A percentile compares a stretch with the other conserved stretches of the same genome.
Evolutionary conservation across 2,888 invertebrate species (phyloP).

Genomic region (Glaucopsyche alexis): DNA sequence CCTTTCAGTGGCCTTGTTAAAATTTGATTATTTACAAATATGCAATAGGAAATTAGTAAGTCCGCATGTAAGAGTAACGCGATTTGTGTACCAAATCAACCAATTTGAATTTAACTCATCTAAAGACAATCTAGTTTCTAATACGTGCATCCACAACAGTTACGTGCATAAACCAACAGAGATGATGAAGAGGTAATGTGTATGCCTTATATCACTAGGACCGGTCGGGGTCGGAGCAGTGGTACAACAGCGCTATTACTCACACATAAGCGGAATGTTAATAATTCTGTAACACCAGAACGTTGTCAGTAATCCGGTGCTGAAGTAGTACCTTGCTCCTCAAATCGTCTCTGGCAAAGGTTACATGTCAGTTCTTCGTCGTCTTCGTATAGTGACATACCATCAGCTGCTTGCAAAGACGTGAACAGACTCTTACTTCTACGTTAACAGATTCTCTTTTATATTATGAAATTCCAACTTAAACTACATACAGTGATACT

Average conservation of each 20-base stretch:
- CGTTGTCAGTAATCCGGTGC: conserved; percentile 59
- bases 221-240: conserved; percentile 48
- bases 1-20: conserved; percentile 78
- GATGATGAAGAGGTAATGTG: conserved; percentile 43
- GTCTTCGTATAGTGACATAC: conserved; percentile 81
- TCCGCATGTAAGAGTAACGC: conserved; percentile 78
- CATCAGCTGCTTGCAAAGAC: conserved; percentile 84
- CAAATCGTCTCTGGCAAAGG: conserved; percentile 88
- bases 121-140: conserved; percentile 44
- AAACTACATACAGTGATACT: conserved; percentile 12
- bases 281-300: conserved; percentile 67
- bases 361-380: conserved; percentile 85
- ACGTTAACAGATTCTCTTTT: conserved; percentile 37
- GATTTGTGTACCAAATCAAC: conserved; percentile 63
- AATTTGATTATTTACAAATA: conserved; percentile 50
- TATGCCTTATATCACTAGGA: conserved; percentile 44
- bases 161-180: conserved; percentile 45
- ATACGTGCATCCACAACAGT: conserved; percentile 46
- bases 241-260: conserved; percentile 79
- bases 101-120: conserved; percentile 34
- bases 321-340: conserved; percentile 85
- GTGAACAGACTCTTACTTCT: conserved; percentile 73
- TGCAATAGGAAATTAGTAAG: conserved; percentile 58
- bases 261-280: conserved; percentile 74
- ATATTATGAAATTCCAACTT: conserved; percentile 29